phyloP scores from a whole-genome alignment of 2,797 vertebrate genomes.

The Peromyscus melanophrys region DNA sequence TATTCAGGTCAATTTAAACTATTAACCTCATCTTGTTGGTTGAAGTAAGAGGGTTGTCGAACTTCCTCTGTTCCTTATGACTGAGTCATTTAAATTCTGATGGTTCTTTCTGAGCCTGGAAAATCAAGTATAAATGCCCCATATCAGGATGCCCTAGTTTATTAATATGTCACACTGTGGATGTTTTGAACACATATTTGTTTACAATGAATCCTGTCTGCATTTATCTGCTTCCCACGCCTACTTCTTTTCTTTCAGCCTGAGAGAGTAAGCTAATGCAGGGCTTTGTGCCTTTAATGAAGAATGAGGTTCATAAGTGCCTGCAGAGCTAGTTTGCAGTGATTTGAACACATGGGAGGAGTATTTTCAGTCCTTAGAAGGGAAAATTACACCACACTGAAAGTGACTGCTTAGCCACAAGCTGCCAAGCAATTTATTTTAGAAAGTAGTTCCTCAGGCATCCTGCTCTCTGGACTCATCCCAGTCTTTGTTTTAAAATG shows the following conservation, averaged over 20 bases:
- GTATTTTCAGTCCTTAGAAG: slow-evolving; percentile 34
- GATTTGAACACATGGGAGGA: slow-evolving; percentile 56
- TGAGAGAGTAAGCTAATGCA: not conserved
- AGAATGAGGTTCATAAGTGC: not conserved
- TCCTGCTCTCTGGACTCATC: not conserved
- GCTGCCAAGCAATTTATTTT: not conserved
- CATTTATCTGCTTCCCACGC: not conserved
- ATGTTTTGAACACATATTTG: slow-evolving; percentile 14
- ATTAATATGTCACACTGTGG: not conserved
- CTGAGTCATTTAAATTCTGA: not conserved
- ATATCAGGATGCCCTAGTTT: not conserved
- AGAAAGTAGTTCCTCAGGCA: not conserved
- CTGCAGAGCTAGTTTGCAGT: not conserved
- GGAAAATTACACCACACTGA: slow-evolving; percentile 8
- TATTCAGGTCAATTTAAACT: not conserved
- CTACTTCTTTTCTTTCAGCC: slow-evolving; percentile 28
- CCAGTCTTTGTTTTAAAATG: slow-evolving; percentile 42
- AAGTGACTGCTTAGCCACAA: slow-evolving; percentile 3
- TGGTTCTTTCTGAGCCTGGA: not conserved
- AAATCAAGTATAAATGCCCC: slow-evolving; percentile 13
- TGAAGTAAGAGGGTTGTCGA: not conserved
- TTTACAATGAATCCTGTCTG: not conserved
- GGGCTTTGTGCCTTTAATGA: slow-evolving; percentile 2
- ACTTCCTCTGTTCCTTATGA: not conserved
- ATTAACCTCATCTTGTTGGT: not conserved